phyloP scores from a whole-genome alignment of 2,888 invertebrate species.

The Stenchaetothrips biformis region DNA sequence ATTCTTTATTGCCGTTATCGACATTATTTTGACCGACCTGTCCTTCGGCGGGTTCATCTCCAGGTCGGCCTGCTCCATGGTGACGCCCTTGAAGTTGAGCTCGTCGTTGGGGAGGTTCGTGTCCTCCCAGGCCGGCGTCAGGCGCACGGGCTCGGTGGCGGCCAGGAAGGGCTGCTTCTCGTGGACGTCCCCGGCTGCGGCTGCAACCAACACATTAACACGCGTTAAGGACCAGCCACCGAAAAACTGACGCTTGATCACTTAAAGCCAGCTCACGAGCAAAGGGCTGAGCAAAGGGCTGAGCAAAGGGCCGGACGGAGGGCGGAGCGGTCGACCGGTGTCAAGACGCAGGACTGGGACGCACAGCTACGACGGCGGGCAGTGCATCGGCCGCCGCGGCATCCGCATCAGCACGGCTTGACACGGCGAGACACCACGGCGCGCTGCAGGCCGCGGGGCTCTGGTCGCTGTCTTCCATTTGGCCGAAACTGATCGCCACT shows the following conservation, averaged over 20 bases:
- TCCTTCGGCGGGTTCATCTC: conserved; percentile 74
- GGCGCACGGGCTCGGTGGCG: conserved; percentile 67
- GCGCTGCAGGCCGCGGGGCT: too few species aligned
- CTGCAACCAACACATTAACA: not conserved
- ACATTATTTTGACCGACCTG: conserved; percentile 46
- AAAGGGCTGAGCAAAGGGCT: too few species aligned
- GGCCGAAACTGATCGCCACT: too few species aligned
- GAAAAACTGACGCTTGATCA: not conserved
- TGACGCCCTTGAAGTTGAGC: conserved; percentile 69
- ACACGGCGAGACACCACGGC: too few species aligned
- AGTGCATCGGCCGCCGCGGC: too few species aligned
- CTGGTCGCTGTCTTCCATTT: too few species aligned
- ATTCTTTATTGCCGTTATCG: not conserved
- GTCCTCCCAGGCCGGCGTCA: conserved; percentile 86
- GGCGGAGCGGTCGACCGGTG: too few species aligned
- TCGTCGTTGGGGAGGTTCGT: conserved; percentile 77
- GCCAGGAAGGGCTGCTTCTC: conserved; percentile 35
- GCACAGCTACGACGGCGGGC: too few species aligned
- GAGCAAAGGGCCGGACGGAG: too few species aligned
- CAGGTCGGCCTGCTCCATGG: conserved; percentile 62
- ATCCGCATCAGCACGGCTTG: too few species aligned
- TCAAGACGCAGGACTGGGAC: too few species aligned
- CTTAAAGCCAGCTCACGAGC: too few species aligned
- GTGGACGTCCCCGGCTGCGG: conserved; percentile 6
- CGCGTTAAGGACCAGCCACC: not conserved